Conservation (phyloP, 1,140 invertebrate species). For the Aphidius gifuensis region DNA sequence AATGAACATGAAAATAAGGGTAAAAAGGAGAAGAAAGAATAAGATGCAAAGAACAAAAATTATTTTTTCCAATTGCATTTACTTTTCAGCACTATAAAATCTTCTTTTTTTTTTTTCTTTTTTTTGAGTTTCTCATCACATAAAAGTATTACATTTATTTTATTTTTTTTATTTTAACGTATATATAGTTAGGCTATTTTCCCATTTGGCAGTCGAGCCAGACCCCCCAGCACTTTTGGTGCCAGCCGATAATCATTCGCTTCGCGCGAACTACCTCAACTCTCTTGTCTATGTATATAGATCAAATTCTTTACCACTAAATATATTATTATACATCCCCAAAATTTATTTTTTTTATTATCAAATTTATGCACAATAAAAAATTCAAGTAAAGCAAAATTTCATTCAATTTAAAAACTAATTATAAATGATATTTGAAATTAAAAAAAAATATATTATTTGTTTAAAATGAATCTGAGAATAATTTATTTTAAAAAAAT, state of each 20-base stretch:
- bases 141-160: slow-evolving; percentile 3
- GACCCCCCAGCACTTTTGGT: slow-evolving; percentile 46
- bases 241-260: slow-evolving; percentile 48
- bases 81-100: slow-evolving; percentile 8
- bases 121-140: slow-evolving; percentile 10
- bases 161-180: slow-evolving; percentile 1
- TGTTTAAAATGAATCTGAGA: no score
- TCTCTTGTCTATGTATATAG: background rate
- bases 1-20: background rate
- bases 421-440: no score
- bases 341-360: no score
- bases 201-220: slow-evolving; percentile 47
- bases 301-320: background rate
- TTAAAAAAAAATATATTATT: no score
- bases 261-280: slow-evolving; percentile 35
- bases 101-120: background rate
- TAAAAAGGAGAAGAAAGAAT: background rate
- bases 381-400: no score
- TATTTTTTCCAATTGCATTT: slow-evolving; percentile 8
- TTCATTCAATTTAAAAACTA: no score
- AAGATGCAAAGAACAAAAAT: background rate
- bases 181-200: slow-evolving; percentile 39
- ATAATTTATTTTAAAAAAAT: no score
- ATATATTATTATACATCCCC: no score
- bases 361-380: no score